phyloP scores from a whole-genome alignment of 1,140 invertebrate genomes.

The Cydia amplana region DNA sequence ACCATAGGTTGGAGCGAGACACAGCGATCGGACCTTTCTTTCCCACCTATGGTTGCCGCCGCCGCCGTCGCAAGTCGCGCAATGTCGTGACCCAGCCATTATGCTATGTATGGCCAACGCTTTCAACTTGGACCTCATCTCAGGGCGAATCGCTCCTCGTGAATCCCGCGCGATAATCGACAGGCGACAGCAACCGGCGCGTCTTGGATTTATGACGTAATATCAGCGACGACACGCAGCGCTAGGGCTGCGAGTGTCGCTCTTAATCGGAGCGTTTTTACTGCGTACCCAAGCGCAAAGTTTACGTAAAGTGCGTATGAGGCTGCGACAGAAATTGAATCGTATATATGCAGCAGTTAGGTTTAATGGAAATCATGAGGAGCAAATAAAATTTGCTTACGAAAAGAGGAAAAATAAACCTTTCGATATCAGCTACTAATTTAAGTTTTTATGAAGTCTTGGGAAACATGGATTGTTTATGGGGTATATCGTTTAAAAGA shows the following conservation, averaged over 20 bases:
- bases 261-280: slow-evolving; percentile 15
- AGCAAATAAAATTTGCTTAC: not conserved
- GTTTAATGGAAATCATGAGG: not conserved
- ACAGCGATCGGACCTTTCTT: too few relatives aligned
- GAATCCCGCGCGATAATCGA: slow-evolving; percentile 57
- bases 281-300: not conserved
- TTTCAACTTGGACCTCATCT: slow-evolving; percentile 47
- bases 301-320: not conserved
- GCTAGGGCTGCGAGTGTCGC: slow-evolving; percentile 21
- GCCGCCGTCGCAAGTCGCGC: too few relatives aligned
- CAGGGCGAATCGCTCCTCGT: slow-evolving; percentile 42
- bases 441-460: not conserved
- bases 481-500: too few relatives aligned
- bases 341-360: not conserved
- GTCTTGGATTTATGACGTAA: slow-evolving; percentile 57
- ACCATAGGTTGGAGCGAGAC: too few relatives aligned
- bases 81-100: too few relatives aligned
- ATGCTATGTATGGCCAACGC: slow-evolving; percentile 38
- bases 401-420: not conserved
- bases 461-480: not conserved
- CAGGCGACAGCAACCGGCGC: slow-evolving; percentile 55
- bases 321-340: not conserved
- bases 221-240: slow-evolving; percentile 38
- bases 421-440: not conserved
- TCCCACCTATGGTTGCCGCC: too few relatives aligned